phyloP scores from a whole-genome alignment of 2,888 invertebrate species.

The Brachylomia viminalis region DNA sequence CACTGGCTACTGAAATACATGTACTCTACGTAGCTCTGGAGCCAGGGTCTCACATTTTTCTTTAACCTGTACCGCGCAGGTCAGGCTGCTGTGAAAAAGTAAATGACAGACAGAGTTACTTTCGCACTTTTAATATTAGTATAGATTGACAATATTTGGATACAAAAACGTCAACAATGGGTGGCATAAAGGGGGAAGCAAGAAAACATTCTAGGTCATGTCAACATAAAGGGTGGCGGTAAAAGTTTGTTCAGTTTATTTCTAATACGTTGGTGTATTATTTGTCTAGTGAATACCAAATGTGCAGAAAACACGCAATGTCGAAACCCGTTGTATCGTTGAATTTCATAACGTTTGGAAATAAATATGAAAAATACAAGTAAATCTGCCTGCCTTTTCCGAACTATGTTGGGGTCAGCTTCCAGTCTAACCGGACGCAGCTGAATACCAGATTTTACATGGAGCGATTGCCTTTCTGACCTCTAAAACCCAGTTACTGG shows the following conservation, averaged over 20 bases:
- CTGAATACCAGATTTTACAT: background rate
- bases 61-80: too few species aligned
- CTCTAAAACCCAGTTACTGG: background rate
- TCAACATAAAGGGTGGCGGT: background rate
- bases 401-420: too few species aligned
- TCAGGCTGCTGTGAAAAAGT: too few species aligned
- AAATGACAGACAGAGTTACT: background rate
- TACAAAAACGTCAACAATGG: background rate
- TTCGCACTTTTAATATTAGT: too few species aligned
- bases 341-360: background rate
- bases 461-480: background rate
- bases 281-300: slow-evolving; percentile 24
- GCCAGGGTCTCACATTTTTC: too few species aligned
- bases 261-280: background rate
- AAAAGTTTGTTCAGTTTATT: slow-evolving; percentile 12
- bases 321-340: background rate
- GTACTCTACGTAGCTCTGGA: too few species aligned
- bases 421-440: background rate
- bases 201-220: slow-evolving; percentile 12
- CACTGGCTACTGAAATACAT: too few species aligned
- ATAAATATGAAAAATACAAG: background rate
- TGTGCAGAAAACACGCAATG: slow-evolving; percentile 20
- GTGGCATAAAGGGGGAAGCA: background rate
- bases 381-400: too few species aligned
- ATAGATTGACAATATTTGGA: background rate